These are phyloP conservation scores for Anabacerthia variegaticeps DNA, from an alignment of 2,797 vertebrate genomes.

Conservation along the genomic window DNA sequence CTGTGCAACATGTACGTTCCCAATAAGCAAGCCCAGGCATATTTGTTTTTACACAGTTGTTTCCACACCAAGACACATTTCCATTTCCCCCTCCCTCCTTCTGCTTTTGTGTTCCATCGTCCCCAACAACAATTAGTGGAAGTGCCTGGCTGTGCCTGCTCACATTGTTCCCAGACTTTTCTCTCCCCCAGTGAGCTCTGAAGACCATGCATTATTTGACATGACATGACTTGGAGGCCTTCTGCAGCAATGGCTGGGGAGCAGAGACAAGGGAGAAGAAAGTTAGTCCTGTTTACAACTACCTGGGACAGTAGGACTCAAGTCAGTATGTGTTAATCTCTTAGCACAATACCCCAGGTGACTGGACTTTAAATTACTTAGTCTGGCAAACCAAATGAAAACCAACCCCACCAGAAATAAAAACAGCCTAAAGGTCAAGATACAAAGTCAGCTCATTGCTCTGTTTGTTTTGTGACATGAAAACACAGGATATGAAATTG, in stretches of 20 bases:
- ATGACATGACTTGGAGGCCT: slow-evolving; percentile 40
- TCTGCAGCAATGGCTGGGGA: not conserved
- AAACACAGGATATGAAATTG: slow-evolving; percentile 13
- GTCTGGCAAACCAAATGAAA: not conserved
- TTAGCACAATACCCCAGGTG: not conserved
- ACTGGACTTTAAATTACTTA: not conserved
- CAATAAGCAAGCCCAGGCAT: slow-evolving; percentile 53
- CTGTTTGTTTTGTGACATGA: slow-evolving; percentile 21
- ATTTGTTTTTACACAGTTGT: slow-evolving; percentile 10
- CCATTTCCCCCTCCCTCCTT: slow-evolving; percentile 42
- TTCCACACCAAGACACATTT: slow-evolving; percentile 60
- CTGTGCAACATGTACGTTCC: not conserved
- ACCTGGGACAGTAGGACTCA: not conserved
- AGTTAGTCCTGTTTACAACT: not conserved
- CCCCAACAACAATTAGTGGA: slow-evolving; percentile 70
- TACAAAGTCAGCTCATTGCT: not conserved
- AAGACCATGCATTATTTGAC: slow-evolving; percentile 58
- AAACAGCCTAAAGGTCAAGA: slow-evolving; percentile 10
- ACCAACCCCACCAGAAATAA: not conserved
- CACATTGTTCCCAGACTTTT: slow-evolving; percentile 59
- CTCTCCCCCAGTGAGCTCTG: slow-evolving; percentile 53
- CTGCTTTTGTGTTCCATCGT: slow-evolving; percentile 53
- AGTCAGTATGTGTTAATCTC: not conserved
- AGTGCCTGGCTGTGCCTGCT: slow-evolving; percentile 59
- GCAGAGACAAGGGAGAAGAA: not conserved